These are phyloP conservation scores for Diachrysia chrysitis DNA, from an alignment of 2,888 invertebrate genomes.

Conservation along the genomic window DNA sequence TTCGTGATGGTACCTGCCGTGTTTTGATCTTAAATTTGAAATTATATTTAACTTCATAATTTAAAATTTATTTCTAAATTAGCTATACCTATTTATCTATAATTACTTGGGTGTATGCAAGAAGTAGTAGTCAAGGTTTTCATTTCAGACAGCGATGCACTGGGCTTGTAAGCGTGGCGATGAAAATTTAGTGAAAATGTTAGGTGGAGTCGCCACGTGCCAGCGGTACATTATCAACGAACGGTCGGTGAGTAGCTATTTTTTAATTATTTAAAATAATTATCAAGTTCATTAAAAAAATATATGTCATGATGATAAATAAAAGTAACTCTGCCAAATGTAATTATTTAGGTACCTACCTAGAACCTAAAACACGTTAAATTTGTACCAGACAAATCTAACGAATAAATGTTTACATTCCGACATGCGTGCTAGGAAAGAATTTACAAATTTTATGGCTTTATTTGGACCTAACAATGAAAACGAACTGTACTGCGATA, in stretches of 20 bases:
- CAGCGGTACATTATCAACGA: slow-evolving; percentile 94
- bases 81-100: no score
- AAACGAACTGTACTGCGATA: slow-evolving; percentile 8
- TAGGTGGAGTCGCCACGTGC: slow-evolving; percentile 92
- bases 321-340: no score
- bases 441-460: slow-evolving; percentile 25
- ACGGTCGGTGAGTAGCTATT: slow-evolving; percentile 91
- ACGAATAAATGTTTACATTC: slow-evolving; percentile 17
- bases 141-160: slow-evolving; percentile 96
- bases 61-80: slow-evolving; percentile 69
- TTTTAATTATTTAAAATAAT: slow-evolving; percentile 19
- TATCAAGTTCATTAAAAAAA: no score
- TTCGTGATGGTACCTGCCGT: slow-evolving; percentile 82
- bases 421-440: slow-evolving; percentile 12
- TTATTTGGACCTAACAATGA: slow-evolving; percentile 20
- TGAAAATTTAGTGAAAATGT: slow-evolving; percentile 96
- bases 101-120: no score
- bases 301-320: no score
- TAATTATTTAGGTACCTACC: no score
- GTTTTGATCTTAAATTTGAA: slow-evolving; percentile 75
- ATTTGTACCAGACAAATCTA: no score
- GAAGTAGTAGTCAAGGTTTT: slow-evolving; percentile 11
- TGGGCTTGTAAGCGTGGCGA: slow-evolving; percentile 99
- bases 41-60: slow-evolving; percentile 72
- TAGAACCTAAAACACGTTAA: background rate